Evolutionary conservation across 2,888 invertebrate species (phyloP).

Genomic region (Agonum fuliginosum): DNA sequence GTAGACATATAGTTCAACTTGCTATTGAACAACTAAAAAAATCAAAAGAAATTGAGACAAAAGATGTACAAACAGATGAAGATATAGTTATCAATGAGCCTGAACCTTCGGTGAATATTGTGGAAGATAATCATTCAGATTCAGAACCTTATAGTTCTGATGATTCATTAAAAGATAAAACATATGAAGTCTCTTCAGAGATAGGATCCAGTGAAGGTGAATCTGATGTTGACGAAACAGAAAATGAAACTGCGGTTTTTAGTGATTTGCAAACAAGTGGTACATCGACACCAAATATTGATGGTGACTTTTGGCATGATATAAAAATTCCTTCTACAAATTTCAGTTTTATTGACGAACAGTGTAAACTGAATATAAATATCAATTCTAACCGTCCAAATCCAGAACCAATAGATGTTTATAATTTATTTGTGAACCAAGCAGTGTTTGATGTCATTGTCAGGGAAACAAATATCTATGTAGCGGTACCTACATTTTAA

Average conservation of each 20-base stretch:
- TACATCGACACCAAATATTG: neutral
- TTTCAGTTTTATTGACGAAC: neutral
- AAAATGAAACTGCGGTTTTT: neutral
- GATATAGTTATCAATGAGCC: neutral
- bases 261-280: neutral
- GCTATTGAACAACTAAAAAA: conserved; percentile 3
- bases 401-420: neutral
- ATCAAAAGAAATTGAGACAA: neutral
- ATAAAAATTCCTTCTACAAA: neutral
- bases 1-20: conserved; percentile 10
- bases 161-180: neutral
- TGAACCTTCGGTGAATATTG: neutral
- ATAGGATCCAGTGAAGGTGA: neutral
- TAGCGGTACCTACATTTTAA: no score
- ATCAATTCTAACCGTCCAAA: neutral
- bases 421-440: neutral
- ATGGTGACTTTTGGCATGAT: neutral
- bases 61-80: neutral
- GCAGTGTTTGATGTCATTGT: neutral
- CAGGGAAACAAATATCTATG: neutral
- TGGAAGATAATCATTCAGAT: neutral
- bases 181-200: neutral
- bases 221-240: neutral
- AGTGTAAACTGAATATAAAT: neutral
- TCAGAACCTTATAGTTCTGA: neutral